These are phyloP conservation scores for Plecturocebus donacophilus DNA, from an alignment of 2,113 vertebrate genomes.

Conservation along the genomic window DNA sequence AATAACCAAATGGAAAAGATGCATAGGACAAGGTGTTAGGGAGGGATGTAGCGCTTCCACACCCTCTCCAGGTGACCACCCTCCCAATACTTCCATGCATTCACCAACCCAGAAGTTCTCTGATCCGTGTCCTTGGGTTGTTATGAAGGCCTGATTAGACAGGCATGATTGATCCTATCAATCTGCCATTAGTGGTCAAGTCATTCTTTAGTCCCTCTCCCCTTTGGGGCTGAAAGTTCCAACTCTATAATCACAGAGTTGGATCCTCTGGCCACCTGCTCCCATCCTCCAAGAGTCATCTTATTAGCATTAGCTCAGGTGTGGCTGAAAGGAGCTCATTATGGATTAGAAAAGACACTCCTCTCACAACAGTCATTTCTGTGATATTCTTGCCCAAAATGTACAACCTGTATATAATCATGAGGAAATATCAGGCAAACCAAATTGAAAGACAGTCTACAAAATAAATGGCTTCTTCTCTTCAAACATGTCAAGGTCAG, in stretches of 20 bases:
- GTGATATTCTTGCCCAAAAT: background rate
- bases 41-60: too few species aligned
- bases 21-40: too few species aligned
- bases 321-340: background rate
- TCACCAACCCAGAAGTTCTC: background rate
- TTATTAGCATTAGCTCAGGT: background rate
- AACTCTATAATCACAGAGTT: background rate
- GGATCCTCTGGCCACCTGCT: background rate
- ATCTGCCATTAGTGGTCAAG: background rate
- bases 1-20: background rate
- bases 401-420: slow-evolving; percentile 1
- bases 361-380: background rate
- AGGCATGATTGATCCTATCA: background rate
- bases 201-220: background rate
- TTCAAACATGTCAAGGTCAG: slow-evolving; percentile 59
- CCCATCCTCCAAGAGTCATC: background rate
- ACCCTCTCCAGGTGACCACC: too few species aligned
- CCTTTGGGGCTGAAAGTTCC: background rate
- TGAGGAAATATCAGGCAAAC: slow-evolving; percentile 45
- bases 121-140: background rate
- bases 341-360: background rate
- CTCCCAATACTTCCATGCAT: background rate
- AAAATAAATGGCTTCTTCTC: slow-evolving; percentile 41
- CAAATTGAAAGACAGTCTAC: slow-evolving; percentile 30
- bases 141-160: background rate